Conservation (phyloP, 2,888 invertebrate genomes). For the Protonemura montana region DNA sequence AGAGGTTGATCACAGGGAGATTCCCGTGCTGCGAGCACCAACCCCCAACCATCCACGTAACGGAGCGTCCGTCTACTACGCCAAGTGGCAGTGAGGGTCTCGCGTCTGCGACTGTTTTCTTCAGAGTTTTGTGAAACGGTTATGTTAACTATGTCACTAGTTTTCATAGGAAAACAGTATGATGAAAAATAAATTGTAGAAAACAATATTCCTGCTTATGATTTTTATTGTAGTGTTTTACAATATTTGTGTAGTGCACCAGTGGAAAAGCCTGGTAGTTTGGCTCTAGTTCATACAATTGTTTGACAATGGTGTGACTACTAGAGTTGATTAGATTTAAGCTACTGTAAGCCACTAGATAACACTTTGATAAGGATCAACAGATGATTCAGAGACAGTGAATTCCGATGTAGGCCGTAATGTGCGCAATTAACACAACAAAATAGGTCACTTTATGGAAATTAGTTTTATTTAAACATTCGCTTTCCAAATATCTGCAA, state of each 20-base stretch:
- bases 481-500: background rate
- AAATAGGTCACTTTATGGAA: no score
- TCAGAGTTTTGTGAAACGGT: background rate
- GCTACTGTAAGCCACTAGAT: no score
- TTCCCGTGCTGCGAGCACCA: background rate
- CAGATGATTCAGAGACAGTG: no score
- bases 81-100: background rate
- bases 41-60: background rate
- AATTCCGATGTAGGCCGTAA: no score
- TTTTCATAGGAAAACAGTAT: background rate
- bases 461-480: background rate
- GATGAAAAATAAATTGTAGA: background rate
- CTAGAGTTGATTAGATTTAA: no score
- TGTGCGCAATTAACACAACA: no score
- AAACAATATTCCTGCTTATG: background rate
- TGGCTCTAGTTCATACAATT: no score
- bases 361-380: no score
- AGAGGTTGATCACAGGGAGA: background rate
- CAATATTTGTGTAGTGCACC: no score
- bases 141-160: background rate
- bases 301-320: no score
- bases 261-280: no score
- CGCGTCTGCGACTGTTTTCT: background rate
- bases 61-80: slow-evolving; percentile 13
- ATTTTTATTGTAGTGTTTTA: no score